Evolutionary conservation across 2,797 vertebrate genomes (phyloP), one percentile per base, ranked within the genome.

Genomic region (Mus spretus): DNA sequence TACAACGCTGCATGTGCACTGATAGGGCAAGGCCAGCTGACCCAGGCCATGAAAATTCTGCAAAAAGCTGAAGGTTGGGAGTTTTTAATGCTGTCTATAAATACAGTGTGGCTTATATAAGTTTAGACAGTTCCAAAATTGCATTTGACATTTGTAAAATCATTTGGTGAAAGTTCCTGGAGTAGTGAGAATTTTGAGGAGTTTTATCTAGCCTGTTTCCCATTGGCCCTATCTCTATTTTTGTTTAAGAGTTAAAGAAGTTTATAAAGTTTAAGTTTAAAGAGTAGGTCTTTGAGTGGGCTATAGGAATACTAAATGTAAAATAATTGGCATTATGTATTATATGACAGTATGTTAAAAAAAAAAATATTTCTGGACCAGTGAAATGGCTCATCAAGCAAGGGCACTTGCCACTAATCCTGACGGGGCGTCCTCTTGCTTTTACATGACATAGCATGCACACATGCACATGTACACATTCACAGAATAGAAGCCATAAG

Each of bases 1-100:
- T 99, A 99, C 98, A 99, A 99, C 75, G 97, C 99, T 94, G 99
- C 99, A 1, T 99, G 99, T 96, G 98, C 99, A 59, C 98, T 99
- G 92, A 99, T 99, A 98, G 99, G 99, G 75, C 99, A 99, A 98
- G 99, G 99, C 91, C 99, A 99, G 85, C 97, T 99, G 53, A 98
- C 97, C 0, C 99, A 99, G 96, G 99, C 99, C 79, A 98, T 99
- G 98, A 99, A 99, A 96, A 99, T 99, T 97, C 99, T 99, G 28
- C 99, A 98, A 75, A 99, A 99, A 98, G 99, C 99, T 95, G 99
- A 99, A 99, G 99, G 99, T 99, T 97, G 96, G 98, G 95, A 47
- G n/a, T 89, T 95, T 44, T 90, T 97, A 90, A 95, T 74, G 75
- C 97, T 96, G 5, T 86, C n/a, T 95, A 67, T 92, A 79, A 96